Percentiles rank a stretch among this genome's conserved stretches.
phyloP scores from a whole-genome alignment of 2,888 invertebrate species.

The Salpingus planirostris region DNA sequence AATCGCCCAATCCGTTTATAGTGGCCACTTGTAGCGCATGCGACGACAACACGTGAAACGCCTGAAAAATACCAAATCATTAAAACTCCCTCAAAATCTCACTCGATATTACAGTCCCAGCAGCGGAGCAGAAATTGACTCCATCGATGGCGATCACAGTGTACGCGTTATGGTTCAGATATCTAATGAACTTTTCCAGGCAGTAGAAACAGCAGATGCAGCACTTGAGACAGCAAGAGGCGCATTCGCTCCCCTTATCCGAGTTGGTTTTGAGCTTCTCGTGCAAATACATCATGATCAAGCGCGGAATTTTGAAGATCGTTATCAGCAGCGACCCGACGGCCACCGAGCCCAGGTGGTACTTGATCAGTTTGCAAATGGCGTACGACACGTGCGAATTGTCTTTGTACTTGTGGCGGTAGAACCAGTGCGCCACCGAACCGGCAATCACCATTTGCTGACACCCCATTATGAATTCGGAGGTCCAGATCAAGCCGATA shows the following conservation, averaged over 20 bases:
- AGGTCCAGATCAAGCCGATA: constrained; percentile 84
- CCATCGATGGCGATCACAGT: constrained; percentile 90
- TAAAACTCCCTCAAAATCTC: not conserved
- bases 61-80: constrained; percentile 58
- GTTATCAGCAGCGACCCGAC: constrained; percentile 92
- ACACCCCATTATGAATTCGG: constrained; percentile 89
- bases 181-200: constrained; percentile 84
- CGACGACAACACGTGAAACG: constrained; percentile 73
- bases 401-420: constrained; percentile 62
- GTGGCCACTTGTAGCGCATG: constrained; percentile 84
- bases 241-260: constrained; percentile 65
- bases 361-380: constrained; percentile 68
- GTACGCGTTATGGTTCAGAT: constrained; percentile 90
- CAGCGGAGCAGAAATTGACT: constrained; percentile 82
- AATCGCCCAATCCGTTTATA: constrained; percentile 88
- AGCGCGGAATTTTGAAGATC: constrained; percentile 81
- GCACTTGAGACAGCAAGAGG: constrained; percentile 65
- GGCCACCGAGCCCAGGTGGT: constrained; percentile 91
- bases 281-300: constrained; percentile 82
- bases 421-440: constrained; percentile 91
- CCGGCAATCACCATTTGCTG: constrained; percentile 92
- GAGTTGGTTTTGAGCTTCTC: constrained; percentile 62
- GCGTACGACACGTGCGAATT: constrained; percentile 60
- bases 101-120: constrained; percentile 64
- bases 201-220: constrained; percentile 88